Conservation (phyloP, 1,140 invertebrate species). For the Calliphora vicina region DNA sequence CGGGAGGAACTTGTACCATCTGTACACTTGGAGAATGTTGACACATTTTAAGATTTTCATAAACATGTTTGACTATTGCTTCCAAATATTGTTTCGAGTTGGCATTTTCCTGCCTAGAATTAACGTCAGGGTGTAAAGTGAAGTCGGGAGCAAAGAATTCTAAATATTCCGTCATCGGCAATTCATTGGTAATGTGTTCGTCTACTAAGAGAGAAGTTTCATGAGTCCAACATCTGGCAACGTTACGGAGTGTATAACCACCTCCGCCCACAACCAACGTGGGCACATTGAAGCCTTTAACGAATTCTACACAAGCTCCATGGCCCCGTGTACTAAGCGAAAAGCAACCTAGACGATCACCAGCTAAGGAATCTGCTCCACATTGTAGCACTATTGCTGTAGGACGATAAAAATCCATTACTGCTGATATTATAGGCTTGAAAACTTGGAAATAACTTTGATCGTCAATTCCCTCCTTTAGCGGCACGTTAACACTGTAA, state of each 20-base stretch:
- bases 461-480: slow-evolving; percentile 97
- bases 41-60: slow-evolving; percentile 88
- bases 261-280: slow-evolving; percentile 88
- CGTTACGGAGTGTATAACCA: slow-evolving; percentile 93
- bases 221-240: slow-evolving; percentile 98
- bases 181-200: slow-evolving; percentile 88
- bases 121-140: slow-evolving; percentile 88
- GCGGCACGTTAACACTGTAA: slow-evolving; percentile 96
- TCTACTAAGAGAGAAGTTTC: slow-evolving; percentile 95
- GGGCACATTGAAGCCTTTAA: slow-evolving; percentile 93
- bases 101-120: slow-evolving; percentile 82
- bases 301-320: slow-evolving; percentile 96
- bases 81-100: slow-evolving; percentile 93
- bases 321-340: slow-evolving; percentile 75
- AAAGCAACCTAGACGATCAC: slow-evolving; percentile 81
- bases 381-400: slow-evolving; percentile 98
- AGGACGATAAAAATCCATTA: slow-evolving; percentile 97
- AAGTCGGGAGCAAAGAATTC: slow-evolving; percentile 97
- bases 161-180: slow-evolving; percentile 93
- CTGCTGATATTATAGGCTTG: slow-evolving; percentile 90
- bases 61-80: slow-evolving; percentile 83
- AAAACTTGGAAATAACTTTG: slow-evolving; percentile 92
- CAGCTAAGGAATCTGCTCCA: slow-evolving; percentile 96
- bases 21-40: slow-evolving; percentile 90
- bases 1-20: slow-evolving; percentile 90